These are phyloP conservation scores for Alsophila aescularia DNA, from an alignment of 2,888 invertebrate genomes.

Conservation along the genomic window DNA sequence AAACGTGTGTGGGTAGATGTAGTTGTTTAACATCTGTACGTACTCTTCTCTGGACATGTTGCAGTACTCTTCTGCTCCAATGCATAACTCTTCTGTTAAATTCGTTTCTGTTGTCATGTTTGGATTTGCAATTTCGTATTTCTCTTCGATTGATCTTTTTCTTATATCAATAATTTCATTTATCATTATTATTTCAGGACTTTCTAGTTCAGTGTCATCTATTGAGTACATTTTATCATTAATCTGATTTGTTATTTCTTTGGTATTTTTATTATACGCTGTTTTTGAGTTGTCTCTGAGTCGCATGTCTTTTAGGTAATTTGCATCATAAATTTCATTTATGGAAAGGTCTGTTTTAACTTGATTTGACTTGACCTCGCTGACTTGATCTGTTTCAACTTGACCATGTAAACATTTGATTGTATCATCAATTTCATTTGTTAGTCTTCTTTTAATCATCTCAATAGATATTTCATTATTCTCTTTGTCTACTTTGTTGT, in stretches of 20 bases:
- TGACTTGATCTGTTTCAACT: no score
- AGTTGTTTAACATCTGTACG: conserved; percentile 83
- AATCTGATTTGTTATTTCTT: background rate
- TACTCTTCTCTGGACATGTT: conserved; percentile 85
- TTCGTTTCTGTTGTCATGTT: conserved; percentile 27
- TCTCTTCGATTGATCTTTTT: conserved; percentile 21
- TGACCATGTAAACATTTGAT: no score
- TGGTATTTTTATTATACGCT: background rate
- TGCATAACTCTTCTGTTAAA: conserved; percentile 55
- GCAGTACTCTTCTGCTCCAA: conserved; percentile 73
- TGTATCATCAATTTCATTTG: background rate
- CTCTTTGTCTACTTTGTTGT: background rate
- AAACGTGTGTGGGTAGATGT: conserved; percentile 88
- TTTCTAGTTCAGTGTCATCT: background rate
- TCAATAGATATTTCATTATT: background rate
- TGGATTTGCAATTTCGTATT: background rate
- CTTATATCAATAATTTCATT: conserved; percentile 3
- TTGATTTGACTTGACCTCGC: no score
- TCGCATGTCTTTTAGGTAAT: background rate
- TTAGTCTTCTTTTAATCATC: background rate
- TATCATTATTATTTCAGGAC: background rate
- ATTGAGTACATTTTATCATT: background rate
- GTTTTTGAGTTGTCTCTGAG: no score
- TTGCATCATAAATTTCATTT: no score
- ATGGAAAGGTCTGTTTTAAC: no score